phyloP scores from a whole-genome alignment of 2,888 invertebrate genomes.

The Ptychoptera albimana region DNA sequence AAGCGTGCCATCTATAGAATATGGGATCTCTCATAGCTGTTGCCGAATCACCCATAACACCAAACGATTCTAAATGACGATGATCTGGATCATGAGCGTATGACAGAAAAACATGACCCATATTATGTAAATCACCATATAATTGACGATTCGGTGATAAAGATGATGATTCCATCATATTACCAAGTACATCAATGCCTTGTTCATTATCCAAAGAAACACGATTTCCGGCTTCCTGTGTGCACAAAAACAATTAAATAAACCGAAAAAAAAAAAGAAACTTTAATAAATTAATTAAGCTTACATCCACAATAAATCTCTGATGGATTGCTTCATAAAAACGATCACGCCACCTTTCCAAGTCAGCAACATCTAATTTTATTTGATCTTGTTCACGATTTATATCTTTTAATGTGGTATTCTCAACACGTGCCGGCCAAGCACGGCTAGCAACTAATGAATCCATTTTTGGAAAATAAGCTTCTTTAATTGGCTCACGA shows the following conservation, averaged over 20 bases:
- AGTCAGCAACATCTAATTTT: conserved; percentile 45
- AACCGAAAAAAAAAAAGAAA: neutral
- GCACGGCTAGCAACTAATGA: conserved; percentile 56
- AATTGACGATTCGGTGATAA: conserved; percentile 50
- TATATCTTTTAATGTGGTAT: conserved; percentile 39
- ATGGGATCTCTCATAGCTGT: conserved; percentile 78
- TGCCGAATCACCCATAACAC: conserved; percentile 68
- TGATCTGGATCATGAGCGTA: conserved; percentile 69
- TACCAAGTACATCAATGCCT: conserved; percentile 65
- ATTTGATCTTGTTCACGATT: conserved; percentile 52
- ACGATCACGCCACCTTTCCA: conserved; percentile 62
- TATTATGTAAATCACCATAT: conserved; percentile 70
- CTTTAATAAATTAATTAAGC: conserved; percentile 8
- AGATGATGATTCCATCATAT: conserved; percentile 59
- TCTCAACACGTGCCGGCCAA: conserved; percentile 54
- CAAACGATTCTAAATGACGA: conserved; percentile 51
- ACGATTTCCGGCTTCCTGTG: conserved; percentile 42
- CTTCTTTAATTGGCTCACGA: conserved; percentile 53
- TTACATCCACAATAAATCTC: conserved; percentile 39
- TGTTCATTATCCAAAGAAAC: conserved; percentile 43
- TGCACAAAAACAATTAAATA: conserved; percentile 6
- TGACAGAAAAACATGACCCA: conserved; percentile 64
- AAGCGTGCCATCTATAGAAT: conserved; percentile 75
- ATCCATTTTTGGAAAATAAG: conserved; percentile 73
- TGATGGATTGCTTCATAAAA: conserved; percentile 54